Conservation (phyloP, 2,888 invertebrate genomes). For the Drosophila paranaensis region DNA sequence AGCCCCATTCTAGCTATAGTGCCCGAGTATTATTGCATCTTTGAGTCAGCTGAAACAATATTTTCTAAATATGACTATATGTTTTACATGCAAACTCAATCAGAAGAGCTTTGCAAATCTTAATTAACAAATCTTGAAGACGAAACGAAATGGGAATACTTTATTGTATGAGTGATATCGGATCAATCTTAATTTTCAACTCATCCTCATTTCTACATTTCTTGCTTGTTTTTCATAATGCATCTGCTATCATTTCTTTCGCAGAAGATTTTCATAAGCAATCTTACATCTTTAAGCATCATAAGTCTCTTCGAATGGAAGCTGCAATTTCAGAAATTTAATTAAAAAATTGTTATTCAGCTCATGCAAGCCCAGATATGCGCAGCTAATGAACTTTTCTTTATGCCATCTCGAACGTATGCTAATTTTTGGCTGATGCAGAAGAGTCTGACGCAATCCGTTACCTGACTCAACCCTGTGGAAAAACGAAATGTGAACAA, state of each 20-base stretch:
- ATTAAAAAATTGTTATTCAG: slow-evolving; percentile 7
- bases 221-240: no score
- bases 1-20: no score
- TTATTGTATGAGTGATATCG: not conserved
- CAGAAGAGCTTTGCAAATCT: not conserved
- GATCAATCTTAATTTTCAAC: no score
- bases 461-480: slow-evolving; percentile 13
- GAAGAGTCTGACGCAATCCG: not conserved
- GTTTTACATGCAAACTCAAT: not conserved
- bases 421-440: slow-evolving; percentile 33
- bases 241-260: not conserved
- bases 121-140: not conserved
- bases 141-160: not conserved
- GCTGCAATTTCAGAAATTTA: slow-evolving; percentile 5
- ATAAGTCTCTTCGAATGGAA: not conserved
- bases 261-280: not conserved
- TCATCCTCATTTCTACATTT: no score
- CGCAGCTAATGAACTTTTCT: slow-evolving; percentile 16
- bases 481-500: slow-evolving; percentile 8
- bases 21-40: not conserved
- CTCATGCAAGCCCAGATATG: not conserved
- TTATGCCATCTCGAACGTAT: not conserved
- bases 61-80: not conserved
- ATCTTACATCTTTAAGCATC: not conserved
- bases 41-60: not conserved